Evolutionary conservation across 2,888 invertebrate species (phyloP).

Genomic region (Morinoia aosen): DNA sequence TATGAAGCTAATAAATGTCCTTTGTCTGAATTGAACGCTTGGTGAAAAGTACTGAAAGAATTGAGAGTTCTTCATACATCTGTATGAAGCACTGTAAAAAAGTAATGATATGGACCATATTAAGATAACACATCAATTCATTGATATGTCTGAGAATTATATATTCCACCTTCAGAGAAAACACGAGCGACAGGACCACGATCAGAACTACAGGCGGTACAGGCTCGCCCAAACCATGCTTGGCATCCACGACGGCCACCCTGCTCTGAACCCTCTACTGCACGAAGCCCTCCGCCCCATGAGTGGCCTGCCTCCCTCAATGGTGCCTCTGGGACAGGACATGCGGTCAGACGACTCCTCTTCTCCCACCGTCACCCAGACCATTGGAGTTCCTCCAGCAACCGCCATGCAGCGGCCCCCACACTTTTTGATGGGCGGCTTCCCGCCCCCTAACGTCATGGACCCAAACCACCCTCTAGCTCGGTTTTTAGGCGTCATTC

Average conservation of each 20-base stretch:
- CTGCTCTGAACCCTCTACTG: slow-evolving; percentile 65
- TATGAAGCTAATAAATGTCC: neutral
- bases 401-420: slow-evolving; percentile 60
- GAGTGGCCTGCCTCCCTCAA: slow-evolving; percentile 56
- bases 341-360: slow-evolving; percentile 73
- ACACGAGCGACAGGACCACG: slow-evolving; percentile 94
- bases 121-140: too few species aligned
- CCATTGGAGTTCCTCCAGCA: slow-evolving; percentile 55
- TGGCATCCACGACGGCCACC: slow-evolving; percentile 68
- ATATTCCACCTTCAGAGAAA: slow-evolving; percentile 75
- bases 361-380: slow-evolving; percentile 57
- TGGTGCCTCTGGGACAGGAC: slow-evolving; percentile 71
- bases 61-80: neutral
- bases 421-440: slow-evolving; percentile 65
- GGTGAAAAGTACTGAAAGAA: neutral
- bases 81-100: neutral
- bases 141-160: neutral
- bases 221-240: slow-evolving; percentile 77
- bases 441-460: slow-evolving; percentile 65
- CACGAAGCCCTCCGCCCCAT: slow-evolving; percentile 65
- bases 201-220: slow-evolving; percentile 86
- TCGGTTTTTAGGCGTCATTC: slow-evolving; percentile 61
- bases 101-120: too few species aligned
- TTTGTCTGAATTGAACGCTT: neutral
- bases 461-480: slow-evolving; percentile 66